Conservation (phyloP, 2,888 invertebrate genomes). For the Agrenia bidenticulata region DNA sequence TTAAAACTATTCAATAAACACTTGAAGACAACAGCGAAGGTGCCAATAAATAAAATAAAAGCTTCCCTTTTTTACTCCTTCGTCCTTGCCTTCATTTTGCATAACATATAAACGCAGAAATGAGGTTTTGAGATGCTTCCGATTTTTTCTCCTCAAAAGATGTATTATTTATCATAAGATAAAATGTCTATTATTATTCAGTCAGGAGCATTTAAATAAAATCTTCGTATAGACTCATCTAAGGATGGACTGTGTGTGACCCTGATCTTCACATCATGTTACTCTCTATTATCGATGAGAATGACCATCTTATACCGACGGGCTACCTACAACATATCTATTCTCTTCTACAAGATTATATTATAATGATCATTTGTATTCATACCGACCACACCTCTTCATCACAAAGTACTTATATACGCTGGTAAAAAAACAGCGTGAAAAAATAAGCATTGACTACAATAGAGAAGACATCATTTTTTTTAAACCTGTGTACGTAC, state of each 20-base stretch:
- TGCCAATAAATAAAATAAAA: neutral
- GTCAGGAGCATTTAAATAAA: too few species aligned
- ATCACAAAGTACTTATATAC: neutral
- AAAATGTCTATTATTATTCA: neutral
- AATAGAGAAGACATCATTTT: too few species aligned
- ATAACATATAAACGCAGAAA: neutral
- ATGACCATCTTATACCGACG: neutral
- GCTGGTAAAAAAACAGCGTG: too few species aligned
- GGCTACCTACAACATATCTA: too few species aligned
- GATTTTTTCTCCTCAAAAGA: slow-evolving; percentile 3
- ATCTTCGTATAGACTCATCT: too few species aligned
- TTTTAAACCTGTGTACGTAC: too few species aligned
- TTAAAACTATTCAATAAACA: too few species aligned
- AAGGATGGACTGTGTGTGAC: neutral
- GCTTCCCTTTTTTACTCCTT: neutral
- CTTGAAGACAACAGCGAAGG: too few species aligned
- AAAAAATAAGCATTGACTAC: too few species aligned
- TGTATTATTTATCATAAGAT: neutral
- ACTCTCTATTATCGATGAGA: neutral
- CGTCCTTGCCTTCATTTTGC: slow-evolving; percentile 8
- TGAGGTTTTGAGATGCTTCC: neutral
- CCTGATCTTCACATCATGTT: slow-evolving; percentile 6
- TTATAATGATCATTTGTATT: neutral
- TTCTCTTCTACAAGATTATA: neutral
- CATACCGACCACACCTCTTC: slow-evolving; percentile 1